Percentiles rank a stretch among this genome's conserved stretches.
phyloP scores from a whole-genome alignment of 2,797 vertebrate genomes.

The Dermochelys coriacea region DNA sequence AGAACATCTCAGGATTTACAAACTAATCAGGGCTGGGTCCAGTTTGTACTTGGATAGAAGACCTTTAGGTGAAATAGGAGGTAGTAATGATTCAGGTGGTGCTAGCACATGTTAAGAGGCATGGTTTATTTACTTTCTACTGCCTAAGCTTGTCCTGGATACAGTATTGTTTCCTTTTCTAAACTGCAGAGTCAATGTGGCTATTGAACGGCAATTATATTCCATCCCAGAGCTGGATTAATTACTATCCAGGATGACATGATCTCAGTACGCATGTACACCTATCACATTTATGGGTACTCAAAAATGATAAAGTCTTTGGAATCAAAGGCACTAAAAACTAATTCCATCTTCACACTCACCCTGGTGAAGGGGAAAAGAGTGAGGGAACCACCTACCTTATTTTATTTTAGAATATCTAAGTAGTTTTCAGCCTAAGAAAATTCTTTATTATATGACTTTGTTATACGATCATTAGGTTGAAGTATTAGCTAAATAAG shows the following conservation, averaged over 20 bases:
- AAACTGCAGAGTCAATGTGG: not conserved
- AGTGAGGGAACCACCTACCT: not conserved
- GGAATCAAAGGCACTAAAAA: not conserved
- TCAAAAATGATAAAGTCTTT: not conserved
- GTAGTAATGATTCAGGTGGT: rapidly evolving
- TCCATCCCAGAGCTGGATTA: not conserved
- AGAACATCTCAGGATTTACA: rapidly evolving
- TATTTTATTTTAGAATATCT: rapidly evolving
- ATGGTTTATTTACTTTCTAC: not conserved
- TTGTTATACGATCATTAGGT: too few relatives aligned
- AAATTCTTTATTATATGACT: too few relatives aligned
- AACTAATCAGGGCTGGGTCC: not conserved
- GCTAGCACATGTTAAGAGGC: not conserved
- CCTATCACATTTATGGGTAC: not conserved
- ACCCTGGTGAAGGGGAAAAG: rapidly evolving
- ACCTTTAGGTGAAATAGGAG: not conserved
- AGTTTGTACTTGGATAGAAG: not conserved
- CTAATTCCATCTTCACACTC: not conserved
- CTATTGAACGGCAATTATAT: not conserved
- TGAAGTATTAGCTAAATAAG: not conserved
- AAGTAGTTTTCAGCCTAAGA: not conserved
- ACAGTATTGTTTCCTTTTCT: not conserved
- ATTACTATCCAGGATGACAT: rapidly evolving
- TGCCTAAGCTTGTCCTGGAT: not conserved
- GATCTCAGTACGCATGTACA: rapidly evolving